Evolutionary conservation across 2,888 invertebrate genomes (phyloP).

Genomic region (Exephanes ischioxanthus): DNA sequence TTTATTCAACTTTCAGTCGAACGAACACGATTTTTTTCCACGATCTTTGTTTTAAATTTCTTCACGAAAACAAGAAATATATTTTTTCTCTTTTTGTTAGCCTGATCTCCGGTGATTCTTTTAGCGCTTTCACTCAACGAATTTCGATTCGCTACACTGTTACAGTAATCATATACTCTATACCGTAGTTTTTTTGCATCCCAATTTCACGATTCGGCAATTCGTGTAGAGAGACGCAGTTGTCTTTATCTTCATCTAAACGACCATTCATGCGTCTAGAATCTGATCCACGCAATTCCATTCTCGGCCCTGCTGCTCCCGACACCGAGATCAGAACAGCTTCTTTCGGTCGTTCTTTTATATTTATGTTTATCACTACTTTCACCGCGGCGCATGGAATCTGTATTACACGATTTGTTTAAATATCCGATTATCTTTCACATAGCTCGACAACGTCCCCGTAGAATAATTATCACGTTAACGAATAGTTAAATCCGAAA

Average conservation of each 20-base stretch:
- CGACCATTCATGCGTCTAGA: conserved; percentile 14
- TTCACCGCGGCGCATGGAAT: conserved; percentile 3
- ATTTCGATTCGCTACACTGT: conserved; percentile 32
- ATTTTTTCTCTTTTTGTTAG: background rate
- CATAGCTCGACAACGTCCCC: background rate
- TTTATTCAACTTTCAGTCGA: background rate
- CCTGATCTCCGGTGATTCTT: background rate
- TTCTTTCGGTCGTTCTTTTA: background rate
- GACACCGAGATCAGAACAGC: conserved; percentile 4
- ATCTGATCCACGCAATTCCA: conserved; percentile 5
- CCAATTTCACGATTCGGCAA: conserved; percentile 19
- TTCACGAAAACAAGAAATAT: background rate
- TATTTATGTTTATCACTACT: conserved; percentile 12
- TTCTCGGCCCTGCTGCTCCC: background rate
- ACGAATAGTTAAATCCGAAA: background rate
- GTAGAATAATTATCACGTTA: background rate
- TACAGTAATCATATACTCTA: background rate
- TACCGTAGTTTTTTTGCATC: background rate
- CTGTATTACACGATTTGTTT: conserved; percentile 8
- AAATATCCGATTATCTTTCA: conserved; percentile 1
- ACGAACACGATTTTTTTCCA: background rate
- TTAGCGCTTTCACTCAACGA: conserved; percentile 37
- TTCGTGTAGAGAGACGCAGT: background rate
- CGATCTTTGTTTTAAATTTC: background rate
- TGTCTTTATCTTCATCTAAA: conserved; percentile 6